Evolutionary conservation across 1,140 invertebrate species (phyloP).

Genomic region (Drosophila busckii): DNA sequence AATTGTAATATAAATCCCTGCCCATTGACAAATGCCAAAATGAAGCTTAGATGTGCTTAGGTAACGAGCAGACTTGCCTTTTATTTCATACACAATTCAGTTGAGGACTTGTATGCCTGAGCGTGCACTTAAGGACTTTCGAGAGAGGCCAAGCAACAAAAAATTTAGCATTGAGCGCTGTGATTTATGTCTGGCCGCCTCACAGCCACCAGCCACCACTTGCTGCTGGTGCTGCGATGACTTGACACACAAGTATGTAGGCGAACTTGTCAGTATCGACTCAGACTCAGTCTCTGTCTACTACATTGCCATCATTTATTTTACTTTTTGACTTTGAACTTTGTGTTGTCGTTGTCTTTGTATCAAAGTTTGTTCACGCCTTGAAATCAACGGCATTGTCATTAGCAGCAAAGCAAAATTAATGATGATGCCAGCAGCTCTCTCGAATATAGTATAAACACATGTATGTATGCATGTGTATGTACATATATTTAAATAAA

Average conservation of each 20-base stretch:
- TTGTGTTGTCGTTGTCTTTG: too few relatives aligned
- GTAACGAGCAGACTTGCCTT: conserved; percentile 11
- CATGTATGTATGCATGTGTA: conserved; percentile 3
- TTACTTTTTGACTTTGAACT: conserved; percentile 17
- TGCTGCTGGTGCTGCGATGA: conserved; percentile 16
- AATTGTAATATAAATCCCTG: conserved; percentile 64
- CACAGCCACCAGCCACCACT: too few relatives aligned
- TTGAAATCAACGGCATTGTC: conserved; percentile 29
- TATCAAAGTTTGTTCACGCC: conserved; percentile 63
- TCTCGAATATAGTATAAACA: too few relatives aligned
- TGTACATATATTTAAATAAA: conserved; percentile 76
- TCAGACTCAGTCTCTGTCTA: conserved; percentile 4
- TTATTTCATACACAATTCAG: neutral
- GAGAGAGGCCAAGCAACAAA: too few relatives aligned
- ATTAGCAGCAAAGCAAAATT: conserved; percentile 62
- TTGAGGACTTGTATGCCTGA: too few relatives aligned
- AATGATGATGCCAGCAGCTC: conserved; percentile 63
- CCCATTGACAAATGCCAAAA: conserved; percentile 76
- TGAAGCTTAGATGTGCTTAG: conserved; percentile 73
- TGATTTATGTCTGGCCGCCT: conserved; percentile 69
- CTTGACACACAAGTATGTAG: conserved; percentile 38
- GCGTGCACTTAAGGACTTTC: conserved; percentile 20
- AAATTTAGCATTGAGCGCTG: conserved; percentile 45
- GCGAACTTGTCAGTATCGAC: conserved; percentile 15
- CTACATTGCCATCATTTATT: conserved; percentile 49